Base-by-base conservation (phyloP, 2,888 invertebrate genomes). In the Malthinus flaveolus region DNA sequence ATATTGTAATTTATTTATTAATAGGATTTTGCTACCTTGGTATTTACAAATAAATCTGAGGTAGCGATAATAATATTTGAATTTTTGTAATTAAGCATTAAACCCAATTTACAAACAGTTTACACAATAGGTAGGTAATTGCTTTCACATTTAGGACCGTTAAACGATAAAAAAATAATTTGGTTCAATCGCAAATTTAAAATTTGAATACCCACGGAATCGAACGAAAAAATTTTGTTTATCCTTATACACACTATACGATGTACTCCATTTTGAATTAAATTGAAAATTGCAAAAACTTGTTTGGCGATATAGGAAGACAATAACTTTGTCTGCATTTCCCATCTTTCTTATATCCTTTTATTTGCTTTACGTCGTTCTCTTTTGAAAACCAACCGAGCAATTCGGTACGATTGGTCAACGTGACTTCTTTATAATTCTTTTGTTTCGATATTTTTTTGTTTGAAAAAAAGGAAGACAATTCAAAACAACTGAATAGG, bases 11-110 rank as follows among this genome's bases (percentile, higher is more conserved):
- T 71, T 69, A 75, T 68, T 67, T 65, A 66, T 73, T 77, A 77
- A 76, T 78, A 78, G 78, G 78, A 78, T 77, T 75, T 75, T 74
- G 78, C 78, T 78, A 78, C 78, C 77, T 75, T 75, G 75, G 52
- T 68, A 74, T 77, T 69, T 74, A 72, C 73, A 75, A 73, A 71
- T 53, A 59, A 49, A 58, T 68, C 66, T 71, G 74, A 75, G 76
- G 77, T 77, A 78, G 78, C 77, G 68, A 68, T 68, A 72, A 72
- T 69, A 71, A 58, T 49, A 53, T 58, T 47, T 39, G 50, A 54
- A 45, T 44, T 54, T 54, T 54, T 56, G 12, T 46, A 31, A 32
- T 50, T 52, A 47, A 32, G 49, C 37, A 37, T 58, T 58, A 44
- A 56, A 53, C 49, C 49, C 51, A 57, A 48, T 52, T 57, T 53